Percentiles rank a stretch among this genome's conserved stretches.
These are phyloP conservation scores for Melitaea cinxia DNA, from an alignment of 1,140 invertebrate genomes.

Conservation along the genomic window DNA sequence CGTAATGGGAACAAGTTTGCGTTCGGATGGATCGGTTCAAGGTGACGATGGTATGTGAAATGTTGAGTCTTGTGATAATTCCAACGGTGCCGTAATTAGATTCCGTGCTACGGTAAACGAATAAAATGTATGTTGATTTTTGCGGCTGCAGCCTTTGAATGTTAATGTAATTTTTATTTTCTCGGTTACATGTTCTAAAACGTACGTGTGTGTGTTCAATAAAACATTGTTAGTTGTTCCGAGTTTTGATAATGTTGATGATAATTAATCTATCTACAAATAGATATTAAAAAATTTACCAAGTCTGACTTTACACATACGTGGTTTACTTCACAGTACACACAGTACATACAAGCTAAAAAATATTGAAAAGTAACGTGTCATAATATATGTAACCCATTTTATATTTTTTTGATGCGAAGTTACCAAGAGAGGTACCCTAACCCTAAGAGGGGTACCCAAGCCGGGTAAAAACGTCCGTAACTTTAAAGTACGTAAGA, in stretches of 20 bases:
- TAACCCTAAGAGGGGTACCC: no score
- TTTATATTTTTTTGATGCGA: no score
- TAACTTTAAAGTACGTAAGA: no score
- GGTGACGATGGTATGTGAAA: conserved; percentile 31
- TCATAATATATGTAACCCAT: no score
- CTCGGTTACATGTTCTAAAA: conserved; percentile 10
- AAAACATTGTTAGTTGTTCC: not conserved
- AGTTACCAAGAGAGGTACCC: no score
- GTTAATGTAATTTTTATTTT: conserved; percentile 26
- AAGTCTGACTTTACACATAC: no score
- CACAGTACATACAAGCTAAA: no score
- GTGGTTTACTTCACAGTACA: no score
- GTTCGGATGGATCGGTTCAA: conserved; percentile 52
- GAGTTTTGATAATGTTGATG: not conserved
- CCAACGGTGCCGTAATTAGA: conserved; percentile 51
- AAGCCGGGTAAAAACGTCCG: no score
- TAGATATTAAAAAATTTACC: no score
- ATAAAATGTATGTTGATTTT: conserved; percentile 36
- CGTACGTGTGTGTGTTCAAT: not conserved
- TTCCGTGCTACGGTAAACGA: conserved; percentile 26
- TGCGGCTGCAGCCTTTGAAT: conserved; percentile 12
- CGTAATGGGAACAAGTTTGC: conserved; percentile 61
- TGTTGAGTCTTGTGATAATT: conserved; percentile 44
- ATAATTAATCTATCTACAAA: no score
- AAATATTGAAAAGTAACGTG: no score